These are phyloP conservation scores for Acanthosepion esculentum DNA, from an alignment of 2,888 invertebrate species.

Conservation along the genomic window DNA sequence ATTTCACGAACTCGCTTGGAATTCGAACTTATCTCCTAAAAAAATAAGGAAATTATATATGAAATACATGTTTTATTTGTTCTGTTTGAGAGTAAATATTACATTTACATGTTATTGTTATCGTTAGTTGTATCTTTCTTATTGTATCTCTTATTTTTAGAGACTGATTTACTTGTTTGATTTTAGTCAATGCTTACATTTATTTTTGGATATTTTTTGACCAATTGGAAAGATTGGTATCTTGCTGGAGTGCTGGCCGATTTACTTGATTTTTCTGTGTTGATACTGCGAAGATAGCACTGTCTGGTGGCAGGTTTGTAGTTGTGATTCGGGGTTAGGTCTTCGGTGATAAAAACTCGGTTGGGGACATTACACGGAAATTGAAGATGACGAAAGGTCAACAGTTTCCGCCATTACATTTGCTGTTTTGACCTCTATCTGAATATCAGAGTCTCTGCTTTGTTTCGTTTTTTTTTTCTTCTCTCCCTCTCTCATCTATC, in stretches of 20 bases:
- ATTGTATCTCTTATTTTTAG: no score
- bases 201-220: not conserved
- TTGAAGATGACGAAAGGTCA: not conserved
- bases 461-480: not conserved
- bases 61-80: no score
- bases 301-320: not conserved
- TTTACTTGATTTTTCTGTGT: not conserved
- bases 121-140: no score
- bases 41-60: no score
- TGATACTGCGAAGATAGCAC: not conserved
- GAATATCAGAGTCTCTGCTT: not conserved
- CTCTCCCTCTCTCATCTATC: not conserved
- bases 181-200: no score
- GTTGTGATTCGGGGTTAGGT: not conserved
- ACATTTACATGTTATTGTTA: no score
- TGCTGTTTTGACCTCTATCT: not conserved
- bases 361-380: not conserved
- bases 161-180: no score
- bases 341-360: not conserved
- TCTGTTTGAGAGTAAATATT: no score
- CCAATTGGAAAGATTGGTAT: not conserved
- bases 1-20: no score
- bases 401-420: not conserved
- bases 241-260: not conserved
- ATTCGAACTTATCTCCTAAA: no score